Base-by-base conservation (phyloP, 1,140 invertebrate genomes). In the Grapholita molesta region DNA sequence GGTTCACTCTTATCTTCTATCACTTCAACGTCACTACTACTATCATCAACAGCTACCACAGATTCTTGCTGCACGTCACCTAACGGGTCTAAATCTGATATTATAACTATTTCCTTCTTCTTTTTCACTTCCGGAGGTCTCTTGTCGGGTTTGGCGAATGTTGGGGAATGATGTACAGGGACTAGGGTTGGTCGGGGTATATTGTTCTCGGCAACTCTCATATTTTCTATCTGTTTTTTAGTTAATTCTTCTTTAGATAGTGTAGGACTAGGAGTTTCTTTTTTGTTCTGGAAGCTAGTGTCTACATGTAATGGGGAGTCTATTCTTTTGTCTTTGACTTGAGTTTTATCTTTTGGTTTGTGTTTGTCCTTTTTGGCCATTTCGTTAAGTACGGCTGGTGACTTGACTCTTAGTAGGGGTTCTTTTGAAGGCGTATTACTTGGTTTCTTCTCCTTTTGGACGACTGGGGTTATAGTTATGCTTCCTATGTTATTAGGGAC, bases 11-110 rank as follows among this genome's bases (percentile, higher is more conserved):
- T 82, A 66, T 91, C 88, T 42, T 88, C 87, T 5, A 91, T 73
- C 15, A 91, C 67, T 76, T 90, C 89, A 5, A 91, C 84, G 38
- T 90, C 88, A 82, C 86, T 89, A 71, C 86, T 90, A 42, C 88
- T 91, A 53, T 91, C 89, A 48, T 91, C 89, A 0, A 91, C 70
- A 0, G 83, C 77, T 0, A 87, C 77, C 0, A 87, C 66, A 0
- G 85, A 73, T 48, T 89, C 88, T 11, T 71, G 74, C 2, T 68
- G 69, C 6, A 77, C 70, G 66, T 86, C 85, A 4, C 70, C 75
- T 69, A 89, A 72, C 0, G 88, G 88, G 72, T 90, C 87, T 3
- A 89, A 35, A 67, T 89, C 89, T 0, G 88, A 88, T 2, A 89
- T 75, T 53, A 89, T 90, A 6, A 89, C 68, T 0, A 89, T 69